A percentile compares a stretch with the other conserved stretches of the same genome.
Evolutionary conservation across 2,113 vertebrate species (phyloP).

Genomic region (Amia ocellicauda): DNA sequence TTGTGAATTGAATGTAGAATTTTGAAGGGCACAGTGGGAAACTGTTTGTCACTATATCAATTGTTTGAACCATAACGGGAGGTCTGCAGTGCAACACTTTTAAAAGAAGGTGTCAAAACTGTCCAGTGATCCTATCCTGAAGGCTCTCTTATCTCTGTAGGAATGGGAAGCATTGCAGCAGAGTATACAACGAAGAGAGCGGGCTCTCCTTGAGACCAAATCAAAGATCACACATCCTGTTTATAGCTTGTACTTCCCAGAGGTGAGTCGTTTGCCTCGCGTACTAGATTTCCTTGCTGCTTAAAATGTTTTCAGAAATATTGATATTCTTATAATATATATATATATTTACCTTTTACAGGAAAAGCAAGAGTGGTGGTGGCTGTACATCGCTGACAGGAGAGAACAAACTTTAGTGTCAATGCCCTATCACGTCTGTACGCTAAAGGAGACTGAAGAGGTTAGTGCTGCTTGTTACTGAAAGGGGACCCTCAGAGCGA

Average conservation of each 20-base stretch:
- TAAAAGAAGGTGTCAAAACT: too few relatives aligned
- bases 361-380: conserved; percentile 99
- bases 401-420: conserved; percentile 92
- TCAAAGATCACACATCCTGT: conserved; percentile 94
- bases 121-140: too few relatives aligned
- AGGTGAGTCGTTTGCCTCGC: conserved; percentile 50
- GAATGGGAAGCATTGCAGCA: conserved; percentile 98
- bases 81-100: too few relatives aligned
- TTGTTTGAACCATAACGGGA: too few relatives aligned
- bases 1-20: too few relatives aligned
- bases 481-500: too few relatives aligned
- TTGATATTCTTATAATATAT: background rate
- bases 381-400: conserved; percentile 96
- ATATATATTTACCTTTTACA: conserved; percentile 27
- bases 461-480: conserved; percentile 53
- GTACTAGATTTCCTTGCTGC: too few relatives aligned
- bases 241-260: conserved; percentile 93
- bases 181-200: conserved; percentile 92
- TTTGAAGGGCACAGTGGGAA: too few relatives aligned
- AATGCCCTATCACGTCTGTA: conserved; percentile 96
- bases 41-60: too few relatives aligned
- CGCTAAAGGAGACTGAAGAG: conserved; percentile 93
- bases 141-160: conserved; percentile 53
- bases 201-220: conserved; percentile 94
- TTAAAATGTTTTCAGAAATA: too few relatives aligned